A percentile compares a stretch with the other conserved stretches of the same genome.
phyloP scores from a whole-genome alignment of 1,140 invertebrate genomes.

The Parasteatoda tepidariorum region DNA sequence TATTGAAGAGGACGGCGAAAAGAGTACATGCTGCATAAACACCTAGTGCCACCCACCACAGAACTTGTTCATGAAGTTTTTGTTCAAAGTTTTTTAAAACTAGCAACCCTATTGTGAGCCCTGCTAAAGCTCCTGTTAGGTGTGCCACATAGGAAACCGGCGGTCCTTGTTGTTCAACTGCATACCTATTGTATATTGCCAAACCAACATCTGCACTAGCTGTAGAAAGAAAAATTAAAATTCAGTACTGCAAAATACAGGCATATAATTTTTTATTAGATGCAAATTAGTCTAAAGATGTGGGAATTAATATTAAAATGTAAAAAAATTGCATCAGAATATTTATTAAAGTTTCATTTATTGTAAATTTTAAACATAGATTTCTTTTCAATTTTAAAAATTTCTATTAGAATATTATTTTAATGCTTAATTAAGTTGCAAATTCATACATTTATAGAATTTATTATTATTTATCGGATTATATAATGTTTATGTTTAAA shows the following conservation, averaged over 20 bases:
- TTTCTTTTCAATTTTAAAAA: too few relatives aligned
- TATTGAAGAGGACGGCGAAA: constrained; percentile 81
- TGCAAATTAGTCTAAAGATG: too few relatives aligned
- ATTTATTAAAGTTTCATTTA: too few relatives aligned
- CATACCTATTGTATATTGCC: constrained; percentile 83
- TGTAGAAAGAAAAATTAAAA: constrained; percentile 79
- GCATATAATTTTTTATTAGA: not conserved
- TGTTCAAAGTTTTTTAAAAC: constrained; percentile 90
- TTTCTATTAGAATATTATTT: too few relatives aligned
- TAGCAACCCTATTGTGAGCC: constrained; percentile 91
- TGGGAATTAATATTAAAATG: too few relatives aligned
- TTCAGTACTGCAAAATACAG: not conserved
- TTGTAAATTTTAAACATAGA: too few relatives aligned
- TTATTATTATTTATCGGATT: too few relatives aligned
- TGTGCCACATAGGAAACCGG: constrained; percentile 88
- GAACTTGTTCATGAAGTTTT: constrained; percentile 82
- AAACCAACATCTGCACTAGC: constrained; percentile 80
- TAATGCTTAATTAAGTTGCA: too few relatives aligned
- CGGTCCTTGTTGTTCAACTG: constrained; percentile 67
- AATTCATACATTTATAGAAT: too few relatives aligned
- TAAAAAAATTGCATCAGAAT: too few relatives aligned
- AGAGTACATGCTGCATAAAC: constrained; percentile 76
- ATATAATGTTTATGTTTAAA: too few relatives aligned
- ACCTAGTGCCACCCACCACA: constrained; percentile 84
- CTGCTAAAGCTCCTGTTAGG: constrained; percentile 87